phyloP scores from a whole-genome alignment of 2,797 vertebrate genomes.

The Rhynchonycteris naso region DNA sequence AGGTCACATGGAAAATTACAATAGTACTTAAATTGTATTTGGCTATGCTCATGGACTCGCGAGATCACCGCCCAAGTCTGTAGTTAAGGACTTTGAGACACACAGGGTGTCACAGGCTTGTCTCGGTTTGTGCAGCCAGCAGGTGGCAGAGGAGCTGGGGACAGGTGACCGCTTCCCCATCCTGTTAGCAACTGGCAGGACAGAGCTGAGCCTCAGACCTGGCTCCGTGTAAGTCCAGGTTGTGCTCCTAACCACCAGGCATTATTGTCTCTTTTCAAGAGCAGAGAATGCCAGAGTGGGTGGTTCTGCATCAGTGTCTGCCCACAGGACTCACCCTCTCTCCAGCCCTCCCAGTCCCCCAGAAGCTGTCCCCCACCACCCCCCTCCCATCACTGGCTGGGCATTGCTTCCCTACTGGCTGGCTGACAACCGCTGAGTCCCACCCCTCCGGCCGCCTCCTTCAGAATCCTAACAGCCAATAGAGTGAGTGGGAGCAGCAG shows the following conservation, averaged over 20 bases:
- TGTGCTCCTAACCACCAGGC: background rate
- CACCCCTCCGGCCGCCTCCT: slow-evolving; percentile 45
- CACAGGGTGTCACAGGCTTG: background rate
- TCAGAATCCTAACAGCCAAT: slow-evolving; percentile 49
- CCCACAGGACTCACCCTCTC: background rate
- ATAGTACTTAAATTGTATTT: background rate
- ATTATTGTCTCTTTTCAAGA: background rate
- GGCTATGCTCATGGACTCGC: background rate
- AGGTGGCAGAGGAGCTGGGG: background rate
- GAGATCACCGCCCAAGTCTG: background rate
- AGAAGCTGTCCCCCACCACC: background rate
- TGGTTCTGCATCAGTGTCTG: background rate
- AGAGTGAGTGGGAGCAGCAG: background rate
- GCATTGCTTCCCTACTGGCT: background rate
- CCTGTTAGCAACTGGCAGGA: background rate
- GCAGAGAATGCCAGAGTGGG: background rate
- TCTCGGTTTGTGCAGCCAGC: background rate
- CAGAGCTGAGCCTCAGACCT: background rate
- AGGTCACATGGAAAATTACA: background rate
- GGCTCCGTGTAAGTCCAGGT: background rate
- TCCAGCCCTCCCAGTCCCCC: background rate
- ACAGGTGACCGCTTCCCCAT: background rate
- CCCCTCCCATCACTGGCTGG: background rate
- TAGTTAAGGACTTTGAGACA: background rate
- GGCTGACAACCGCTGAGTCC: slow-evolving; percentile 22